phyloP scores from a whole-genome alignment of 2,888 invertebrate species.

The Taenaris catops region DNA sequence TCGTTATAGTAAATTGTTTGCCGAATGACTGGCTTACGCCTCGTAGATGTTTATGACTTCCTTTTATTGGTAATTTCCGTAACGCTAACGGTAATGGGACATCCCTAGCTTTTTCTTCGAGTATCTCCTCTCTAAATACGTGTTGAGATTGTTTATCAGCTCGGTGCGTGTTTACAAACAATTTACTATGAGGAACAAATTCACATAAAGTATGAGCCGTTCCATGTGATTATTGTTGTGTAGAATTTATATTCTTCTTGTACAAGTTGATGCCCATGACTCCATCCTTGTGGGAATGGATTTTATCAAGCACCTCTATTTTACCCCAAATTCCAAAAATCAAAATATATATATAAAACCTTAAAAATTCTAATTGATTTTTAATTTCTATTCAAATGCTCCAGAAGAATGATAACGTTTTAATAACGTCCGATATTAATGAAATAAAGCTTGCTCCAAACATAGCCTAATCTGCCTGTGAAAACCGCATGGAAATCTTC shows the following conservation, averaged over 20 bases:
- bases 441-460: no score
- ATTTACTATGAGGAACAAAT: neutral
- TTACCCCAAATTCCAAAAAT: no score
- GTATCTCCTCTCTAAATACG: slow-evolving; percentile 12
- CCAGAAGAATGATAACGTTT: no score
- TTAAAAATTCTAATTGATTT: no score
- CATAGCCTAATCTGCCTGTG: no score
- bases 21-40: slow-evolving; percentile 9
- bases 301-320: neutral
- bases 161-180: slow-evolving; percentile 6
- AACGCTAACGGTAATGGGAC: slow-evolving; percentile 12
- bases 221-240: neutral
- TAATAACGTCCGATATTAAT: no score
- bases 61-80: slow-evolving; percentile 15
- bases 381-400: no score
- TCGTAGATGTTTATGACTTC: slow-evolving; percentile 12
- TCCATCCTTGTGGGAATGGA: no score
- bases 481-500: no score
- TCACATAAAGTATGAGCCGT: neutral
- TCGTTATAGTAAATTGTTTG: slow-evolving; percentile 10
- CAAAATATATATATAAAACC: no score
- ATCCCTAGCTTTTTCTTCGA: slow-evolving; percentile 7
- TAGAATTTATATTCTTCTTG: slow-evolving; percentile 1
- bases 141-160: slow-evolving; percentile 15
- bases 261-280: no score